A percentile compares a stretch with the other conserved stretches of the same genome.
Conservation (phyloP, 2,888 invertebrate genomes). For the Galerucella nymphaeae region DNA sequence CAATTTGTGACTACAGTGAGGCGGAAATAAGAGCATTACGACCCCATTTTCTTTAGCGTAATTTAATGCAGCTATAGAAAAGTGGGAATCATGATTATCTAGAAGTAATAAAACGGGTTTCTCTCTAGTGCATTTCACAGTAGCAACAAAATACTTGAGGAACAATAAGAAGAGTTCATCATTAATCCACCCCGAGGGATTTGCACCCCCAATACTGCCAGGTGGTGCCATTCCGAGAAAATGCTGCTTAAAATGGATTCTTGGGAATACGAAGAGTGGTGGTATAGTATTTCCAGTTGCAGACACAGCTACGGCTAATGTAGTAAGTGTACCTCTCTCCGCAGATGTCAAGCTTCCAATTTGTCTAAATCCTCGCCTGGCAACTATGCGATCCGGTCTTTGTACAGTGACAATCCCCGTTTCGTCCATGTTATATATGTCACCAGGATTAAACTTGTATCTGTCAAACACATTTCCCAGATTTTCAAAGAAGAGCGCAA, state of each 20-base stretch:
- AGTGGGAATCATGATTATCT: too few species aligned
- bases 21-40: too few species aligned
- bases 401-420: constrained; percentile 15
- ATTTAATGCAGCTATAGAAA: too few species aligned
- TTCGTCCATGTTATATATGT: constrained; percentile 22
- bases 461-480: background rate
- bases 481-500: constrained; percentile 1
- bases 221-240: background rate
- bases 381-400: constrained; percentile 7
- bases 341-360: constrained; percentile 13
- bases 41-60: too few species aligned
- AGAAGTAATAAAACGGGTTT: too few species aligned
- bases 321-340: constrained; percentile 12
- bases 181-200: too few species aligned
- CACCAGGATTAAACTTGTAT: background rate
- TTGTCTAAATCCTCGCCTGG: constrained; percentile 15
- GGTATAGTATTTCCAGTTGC: constrained; percentile 5
- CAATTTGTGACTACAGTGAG: too few species aligned
- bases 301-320: constrained; percentile 6
- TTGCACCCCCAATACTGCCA: too few species aligned
- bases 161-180: too few species aligned
- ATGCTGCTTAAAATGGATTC: constrained; percentile 9
- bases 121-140: too few species aligned
- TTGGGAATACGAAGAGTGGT: constrained; percentile 10
- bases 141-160: too few species aligned